Evolutionary conservation across 1,140 invertebrate genomes (phyloP).

Genomic region (Drosophila jambulina): DNA sequence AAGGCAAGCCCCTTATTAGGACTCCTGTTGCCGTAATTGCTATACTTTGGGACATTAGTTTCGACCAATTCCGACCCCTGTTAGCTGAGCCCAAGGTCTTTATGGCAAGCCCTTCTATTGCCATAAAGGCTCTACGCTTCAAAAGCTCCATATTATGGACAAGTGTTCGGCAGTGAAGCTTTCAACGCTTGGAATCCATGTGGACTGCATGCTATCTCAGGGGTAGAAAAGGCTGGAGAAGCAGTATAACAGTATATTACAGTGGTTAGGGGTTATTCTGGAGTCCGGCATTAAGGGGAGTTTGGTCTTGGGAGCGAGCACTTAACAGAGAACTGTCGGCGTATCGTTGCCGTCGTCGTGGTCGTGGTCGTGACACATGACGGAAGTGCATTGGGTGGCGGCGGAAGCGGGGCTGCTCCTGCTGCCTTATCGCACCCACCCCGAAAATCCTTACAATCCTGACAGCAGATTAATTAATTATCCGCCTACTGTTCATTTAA

Average conservation of each 20-base stretch:
- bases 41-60: background rate
- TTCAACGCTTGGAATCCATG: background rate
- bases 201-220: background rate
- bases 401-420: background rate
- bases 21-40: background rate
- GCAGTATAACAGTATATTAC: background rate
- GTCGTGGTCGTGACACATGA: constrained; percentile 10
- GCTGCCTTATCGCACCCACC: constrained; percentile 9
- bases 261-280: background rate
- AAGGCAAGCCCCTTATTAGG: too few species aligned
- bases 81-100: too few species aligned
- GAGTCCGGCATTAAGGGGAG: constrained; percentile 1
- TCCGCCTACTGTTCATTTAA: constrained; percentile 22
- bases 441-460: constrained; percentile 9
- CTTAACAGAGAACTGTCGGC: constrained; percentile 8
- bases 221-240: constrained; percentile 4
- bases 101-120: too few species aligned
- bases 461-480: constrained; percentile 24
- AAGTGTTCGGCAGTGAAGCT: background rate
- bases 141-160: background rate
- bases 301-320: constrained; percentile 2
- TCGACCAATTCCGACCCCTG: background rate
- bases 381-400: constrained; percentile 9
- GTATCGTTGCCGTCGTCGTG: background rate
- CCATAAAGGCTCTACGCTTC: background rate